Base-by-base conservation (phyloP, 2,888 invertebrate genomes). In the Hemicrepidius hirtus region DNA sequence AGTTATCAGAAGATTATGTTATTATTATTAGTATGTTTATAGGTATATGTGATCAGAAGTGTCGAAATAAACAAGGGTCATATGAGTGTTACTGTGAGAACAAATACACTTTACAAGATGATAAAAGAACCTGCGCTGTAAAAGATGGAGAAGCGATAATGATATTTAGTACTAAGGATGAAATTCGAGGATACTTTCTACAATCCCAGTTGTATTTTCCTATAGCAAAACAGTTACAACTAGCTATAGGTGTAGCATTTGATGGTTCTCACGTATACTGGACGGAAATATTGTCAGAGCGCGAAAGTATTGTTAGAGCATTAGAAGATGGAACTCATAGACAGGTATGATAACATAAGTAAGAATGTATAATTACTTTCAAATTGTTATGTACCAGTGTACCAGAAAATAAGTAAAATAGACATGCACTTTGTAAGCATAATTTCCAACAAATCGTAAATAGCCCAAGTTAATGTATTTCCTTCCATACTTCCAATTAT, bases 251-350 rank as follows among this genome's bases (percentile, higher is more conserved):
- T 0, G 91, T 96, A 0, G 88, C 92, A 0, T 92, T 89, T 77
- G 94, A 96, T 80, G 93, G 92, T 0, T 86, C 87, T 1, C 87
- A 91, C 76, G 84, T 95, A 28, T 96, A 94, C 83, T 96, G 95
- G 95, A 93, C 94, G 3, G 93, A 94, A 79, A 90, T 92, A 0
- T 89, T 90, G 1, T 84, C 90, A 3, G 92, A 92, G 1, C 90
- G 91, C n/a, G 93, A 95, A 84, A 90, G 92, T 9, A 93, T 96
- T 75, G 89, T 92, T 44, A 89, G 91, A 72, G 90, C 92, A 0
- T 86, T 87, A 10, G 86, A 91, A 0, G 90, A 93, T 79, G 93
- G 94, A 10, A 85, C 89, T 0, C 82, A 89, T 1, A 88, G 88
- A 73, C 90, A 93, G 86, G 88, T 90, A 75, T n/a, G n/a, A n/a